Percentiles rank a stretch among this genome's conserved stretches.
Conservation (phyloP, 2,888 invertebrate species). For the Lasioglossum vierecki region DNA sequence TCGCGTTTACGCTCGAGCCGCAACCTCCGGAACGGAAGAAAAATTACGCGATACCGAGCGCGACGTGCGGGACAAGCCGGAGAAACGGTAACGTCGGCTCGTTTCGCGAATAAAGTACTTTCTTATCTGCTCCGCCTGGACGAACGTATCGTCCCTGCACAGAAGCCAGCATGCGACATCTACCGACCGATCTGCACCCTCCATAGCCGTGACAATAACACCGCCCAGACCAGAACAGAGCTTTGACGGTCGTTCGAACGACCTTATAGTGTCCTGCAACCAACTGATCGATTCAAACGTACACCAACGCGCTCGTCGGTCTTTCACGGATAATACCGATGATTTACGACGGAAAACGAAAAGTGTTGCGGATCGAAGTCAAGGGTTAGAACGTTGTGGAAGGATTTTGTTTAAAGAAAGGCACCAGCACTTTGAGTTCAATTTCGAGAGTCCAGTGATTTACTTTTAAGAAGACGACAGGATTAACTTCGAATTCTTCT, state of each 20-base stretch:
- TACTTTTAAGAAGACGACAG: not conserved
- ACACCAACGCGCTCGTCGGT: not conserved
- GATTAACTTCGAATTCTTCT: too few species aligned
- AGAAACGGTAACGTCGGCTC: slow-evolving; percentile 1
- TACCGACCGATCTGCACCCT: not conserved
- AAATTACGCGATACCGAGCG: slow-evolving; percentile 21
- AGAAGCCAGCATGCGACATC: not conserved
- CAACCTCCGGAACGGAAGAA: slow-evolving; percentile 17
- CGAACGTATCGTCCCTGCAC: not conserved
- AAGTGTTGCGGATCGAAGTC: too few species aligned
- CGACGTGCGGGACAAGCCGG: not conserved
- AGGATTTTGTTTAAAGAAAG: too few species aligned
- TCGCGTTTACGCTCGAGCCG: not conserved
- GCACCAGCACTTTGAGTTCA: too few species aligned
- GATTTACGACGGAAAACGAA: not conserved
- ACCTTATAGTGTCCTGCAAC: not conserved
- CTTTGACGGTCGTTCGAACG: not conserved
- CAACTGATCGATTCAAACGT: not conserved
- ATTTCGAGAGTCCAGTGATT: not conserved
- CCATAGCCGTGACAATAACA: not conserved
- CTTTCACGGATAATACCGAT: not conserved
- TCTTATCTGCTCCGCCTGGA: slow-evolving; percentile 10
- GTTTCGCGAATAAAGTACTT: slow-evolving; percentile 14
- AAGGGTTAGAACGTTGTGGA: too few species aligned
- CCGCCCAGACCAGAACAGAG: not conserved